Evolutionary conservation across 2,113 vertebrate genomes (phyloP), one percentile per base, ranked within the genome.

Genomic region (Rhinolophus ferrumequinum): DNA sequence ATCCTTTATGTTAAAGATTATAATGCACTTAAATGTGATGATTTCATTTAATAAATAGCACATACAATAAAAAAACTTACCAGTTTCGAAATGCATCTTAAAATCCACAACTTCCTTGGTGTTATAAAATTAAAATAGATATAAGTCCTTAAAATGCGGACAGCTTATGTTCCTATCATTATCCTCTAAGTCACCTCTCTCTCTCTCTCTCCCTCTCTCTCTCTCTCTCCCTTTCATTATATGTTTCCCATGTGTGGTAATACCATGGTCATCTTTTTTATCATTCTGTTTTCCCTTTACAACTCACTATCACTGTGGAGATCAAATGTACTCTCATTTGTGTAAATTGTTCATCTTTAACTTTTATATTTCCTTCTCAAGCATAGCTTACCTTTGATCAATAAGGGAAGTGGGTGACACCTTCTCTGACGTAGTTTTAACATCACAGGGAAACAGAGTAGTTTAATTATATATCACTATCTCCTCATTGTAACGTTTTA

Each of bases 11-110:
- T 64, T 83, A 91, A 88, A 75, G 3, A 15, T 60, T 67, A 60
- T 52, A 0, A 60, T 44, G 0, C 11, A 21, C 41, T 76, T 56
- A 52, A 41, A 69, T 35, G 14, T 66, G 30, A 79, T 73, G 41
- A 83, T 79, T 97, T 88, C 6, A 52, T 28, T 38, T 88, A 80
- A 56, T 76, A 77, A 92, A 33, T 6, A 56, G 18, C 14, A 84
- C 38, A 66, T 12, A 52, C 13, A 66, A 26, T 38, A 67, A 47
- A 11, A 47, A 11, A 88, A 52, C 5, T 22, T 28, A 18, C 28
- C 7, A 44, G 12, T 62, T 69, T 58, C 35, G 13, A 76, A 0
- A 13, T 75, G 12, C 16, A 26, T 38, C 26, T 89, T 66, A 54
- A 50, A 81, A 83, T 47, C 12, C 33, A 2, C 41, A 72, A 84